Base-by-base conservation (phyloP, 92 coral and sea anemone species). In the Montipora capitata region DNA sequence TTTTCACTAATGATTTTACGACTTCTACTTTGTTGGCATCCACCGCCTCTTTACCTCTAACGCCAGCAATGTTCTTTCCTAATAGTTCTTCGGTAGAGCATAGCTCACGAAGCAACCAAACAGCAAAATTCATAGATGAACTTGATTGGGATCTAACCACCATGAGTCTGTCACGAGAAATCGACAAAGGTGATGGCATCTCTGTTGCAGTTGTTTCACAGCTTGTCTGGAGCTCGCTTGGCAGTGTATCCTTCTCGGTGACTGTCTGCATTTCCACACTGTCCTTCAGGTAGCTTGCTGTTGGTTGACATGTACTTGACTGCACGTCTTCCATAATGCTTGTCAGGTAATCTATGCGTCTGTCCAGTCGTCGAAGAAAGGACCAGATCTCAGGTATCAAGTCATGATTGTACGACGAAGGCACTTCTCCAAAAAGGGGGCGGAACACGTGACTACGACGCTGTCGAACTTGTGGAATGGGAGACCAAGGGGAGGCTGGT, bases 41-140 rank as follows among this genome's bases (percentile, higher is more conserved):
- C 6, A 44, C 49, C 6, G 49, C 49, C 6, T 44, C 4, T 44
- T 44, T 44, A 44, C 49, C 49, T 6, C 49, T 44, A 44, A 44
- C 49, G 6, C 49, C 49, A 44, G 3, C 6, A 44, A 44, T 44
- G 49, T 44, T 44, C 6, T 44, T 44, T 58, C 83, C 72, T 7
- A 13, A 3, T 52, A 78, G 59, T 78, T 78, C 83, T n/a, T 61
- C 39, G 72, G 45, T 4, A 1, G 39, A 13, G 13, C 27, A 59
- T 1, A 78, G 3, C 7, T 62, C 73, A 18, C 83, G 38, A 11
- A 78, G 73, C 9, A 41, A 8, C 0, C 58, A 14, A 1, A 78
- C 83, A 40, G 83, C 83, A 61, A 78, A 78, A 38, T 78, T 78
- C 73, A 40, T 45, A 4, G 20, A 4, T 3, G 73, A 78, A 13